Evolutionary conservation across 2,888 invertebrate species (phyloP), one percentile per base, ranked within the genome.

Genomic region (Perithous albicinctus): DNA sequence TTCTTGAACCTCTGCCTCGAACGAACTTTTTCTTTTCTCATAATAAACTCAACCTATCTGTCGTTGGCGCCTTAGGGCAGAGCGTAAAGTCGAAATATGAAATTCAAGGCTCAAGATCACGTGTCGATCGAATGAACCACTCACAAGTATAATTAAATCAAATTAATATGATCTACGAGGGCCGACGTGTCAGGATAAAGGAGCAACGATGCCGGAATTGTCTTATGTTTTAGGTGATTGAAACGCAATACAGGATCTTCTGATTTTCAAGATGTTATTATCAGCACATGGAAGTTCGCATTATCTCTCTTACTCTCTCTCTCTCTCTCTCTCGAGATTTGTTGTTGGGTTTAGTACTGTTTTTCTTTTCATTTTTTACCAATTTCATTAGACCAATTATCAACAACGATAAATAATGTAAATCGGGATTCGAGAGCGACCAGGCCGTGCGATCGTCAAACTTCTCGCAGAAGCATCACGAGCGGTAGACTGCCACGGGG

Each of bases 241-340:
- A 75, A 75, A 75, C 35, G 43, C 67, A 73, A 75, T 56, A 64
- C 72, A 15, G 32, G 20, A 35, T 18, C 23, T 78, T 63, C 51
- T 86, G 85, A 87, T 88, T 90, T 90, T 91, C 83, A 89, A 88
- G 88, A 86, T 91, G 87, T 91, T 91, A 91, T 91, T 92, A 92
- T 92, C 91, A 91, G 90, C 91, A 90, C 91, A 91, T 92, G 91
- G 90, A 91, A 91, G 90, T 90, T 81, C 26, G 77, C 81, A 74
- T 81, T 46, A 69, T 78, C 38, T 74, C 69, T 77, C 73, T 69
- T 73, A 35, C 48, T 32, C n/a, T 67, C 56, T 69, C 74, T 78
- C 38, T 74, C 69, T 77, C 73, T 69, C 67, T 51, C 48, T 32
- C n/a, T 67, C 56, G 63, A 67, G 43, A 74, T 7, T 18, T 59